Base-by-base conservation (phyloP, 2,113 vertebrate genomes). In the Rhombomys opimus region DNA sequence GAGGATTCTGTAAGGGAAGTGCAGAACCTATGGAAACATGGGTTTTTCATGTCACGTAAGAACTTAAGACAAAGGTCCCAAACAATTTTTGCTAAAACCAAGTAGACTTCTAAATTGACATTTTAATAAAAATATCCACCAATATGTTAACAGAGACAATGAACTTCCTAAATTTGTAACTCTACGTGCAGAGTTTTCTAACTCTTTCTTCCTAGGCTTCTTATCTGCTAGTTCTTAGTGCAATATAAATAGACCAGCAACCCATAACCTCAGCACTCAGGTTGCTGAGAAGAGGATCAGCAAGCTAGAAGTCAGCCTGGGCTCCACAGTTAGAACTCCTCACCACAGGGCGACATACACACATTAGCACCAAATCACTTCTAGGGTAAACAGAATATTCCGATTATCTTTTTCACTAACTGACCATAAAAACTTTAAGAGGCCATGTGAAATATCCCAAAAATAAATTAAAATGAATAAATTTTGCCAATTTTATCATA, bases 1-100 rank as follows among this genome's bases (percentile, higher is more conserved):
- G 97, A 87, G 98, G 98, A 98, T 98, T 99, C 97, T 98, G 95
- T 46, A 98, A 98, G 82, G 98, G 98, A 63, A 98, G 98, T 89
- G 93, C 97, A 94, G 98, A 81, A 81, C 99, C 99, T 99, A 96
- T 7, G 76, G 89, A 97, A 91, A 98, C 50, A 98, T 78, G 52
- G 25, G 75, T 93, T 97, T 97, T 98, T 91, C 63, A 87, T 1
- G 12, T 97, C 73, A 97, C 18, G 96, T 94, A 92, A 59, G 23
- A 84, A 91, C 38, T 87, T 84, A 90, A 92, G 25, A 76, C 35
- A 94, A 94, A 88, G 59, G 72, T 32, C 59, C 89, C 88, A 57
- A 89, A 65, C 27, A 94, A 59, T 23, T 32, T 94, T 91, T 89
- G 94, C 30, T n/a, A 95, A 88, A 92, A 78, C 77, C 92, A 12